A percentile compares a stretch with the other conserved stretches of the same genome.
These are phyloP conservation scores for Rafetus swinhoei DNA, from an alignment of 2,113 vertebrate species.

Conservation along the genomic window DNA sequence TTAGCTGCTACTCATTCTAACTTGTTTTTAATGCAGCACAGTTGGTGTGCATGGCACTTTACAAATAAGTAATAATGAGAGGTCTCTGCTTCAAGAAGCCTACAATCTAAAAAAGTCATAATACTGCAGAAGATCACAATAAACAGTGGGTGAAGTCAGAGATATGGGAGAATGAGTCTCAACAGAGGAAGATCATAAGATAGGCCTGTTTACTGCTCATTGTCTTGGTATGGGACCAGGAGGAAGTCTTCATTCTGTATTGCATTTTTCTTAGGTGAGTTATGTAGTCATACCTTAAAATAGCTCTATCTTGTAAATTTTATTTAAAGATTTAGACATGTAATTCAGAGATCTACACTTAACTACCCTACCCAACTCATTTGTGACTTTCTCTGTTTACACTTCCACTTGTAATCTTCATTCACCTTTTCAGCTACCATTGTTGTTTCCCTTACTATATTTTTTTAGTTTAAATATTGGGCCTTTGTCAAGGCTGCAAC, in stretches of 20 bases:
- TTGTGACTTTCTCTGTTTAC: background rate
- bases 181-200: background rate
- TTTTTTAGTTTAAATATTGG: background rate
- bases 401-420: rapidly evolving
- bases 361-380: background rate
- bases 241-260: rapidly evolving
- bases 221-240: background rate
- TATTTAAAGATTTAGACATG: rapidly evolving
- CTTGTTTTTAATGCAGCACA: rapidly evolving
- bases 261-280: rapidly evolving
- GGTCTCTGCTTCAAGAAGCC: background rate
- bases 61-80: background rate
- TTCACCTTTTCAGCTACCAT: background rate
- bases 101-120: background rate
- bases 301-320: rapidly evolving
- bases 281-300: rapidly evolving
- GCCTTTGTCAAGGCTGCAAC: rapidly evolving
- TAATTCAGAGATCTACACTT: background rate
- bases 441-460: rapidly evolving
- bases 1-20: rapidly evolving
- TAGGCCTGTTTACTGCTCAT: background rate
- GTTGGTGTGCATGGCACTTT: rapidly evolving
- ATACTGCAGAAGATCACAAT: background rate
- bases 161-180: background rate
- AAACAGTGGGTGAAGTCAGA: background rate